A percentile compares a stretch with the other conserved stretches of the same genome.
These are phyloP conservation scores for Spea bombifrons DNA, from an alignment of 2,113 vertebrate species.

Conservation along the genomic window DNA sequence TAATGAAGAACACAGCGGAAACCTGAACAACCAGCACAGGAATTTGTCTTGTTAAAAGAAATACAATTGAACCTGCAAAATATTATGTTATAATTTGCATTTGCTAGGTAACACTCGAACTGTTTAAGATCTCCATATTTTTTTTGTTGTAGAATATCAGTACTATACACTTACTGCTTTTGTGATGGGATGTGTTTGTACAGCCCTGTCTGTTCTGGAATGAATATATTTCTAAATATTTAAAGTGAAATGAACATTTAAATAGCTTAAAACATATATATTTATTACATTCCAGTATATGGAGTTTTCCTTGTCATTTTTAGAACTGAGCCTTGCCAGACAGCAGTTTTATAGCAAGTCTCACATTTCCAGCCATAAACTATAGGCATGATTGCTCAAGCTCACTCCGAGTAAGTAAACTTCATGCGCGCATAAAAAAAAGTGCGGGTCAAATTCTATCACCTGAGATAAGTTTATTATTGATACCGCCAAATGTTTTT, in stretches of 20 bases:
- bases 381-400: constrained; percentile 17
- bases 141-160: no score
- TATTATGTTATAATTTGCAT: no score
- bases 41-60: no score
- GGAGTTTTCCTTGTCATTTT: constrained; percentile 23
- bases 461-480: no score
- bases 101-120: no score
- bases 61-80: no score
- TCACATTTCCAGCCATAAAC: constrained; percentile 25
- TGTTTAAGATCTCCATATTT: no score
- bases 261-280: constrained; percentile 12
- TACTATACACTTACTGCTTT: background rate
- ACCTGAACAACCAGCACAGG: no score
- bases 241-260: background rate
- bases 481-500: no score
- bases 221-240: constrained; percentile 20
- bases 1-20: no score
- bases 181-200: background rate
- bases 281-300: constrained; percentile 40
- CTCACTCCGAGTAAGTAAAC: constrained; percentile 14
- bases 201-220: background rate
- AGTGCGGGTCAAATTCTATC: no score
- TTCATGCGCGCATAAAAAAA: background rate
- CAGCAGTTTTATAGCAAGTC: constrained; percentile 29
- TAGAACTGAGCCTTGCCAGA: constrained; percentile 24